phyloP scores from a whole-genome alignment of 1,140 invertebrate species.

The Ips typographus region DNA sequence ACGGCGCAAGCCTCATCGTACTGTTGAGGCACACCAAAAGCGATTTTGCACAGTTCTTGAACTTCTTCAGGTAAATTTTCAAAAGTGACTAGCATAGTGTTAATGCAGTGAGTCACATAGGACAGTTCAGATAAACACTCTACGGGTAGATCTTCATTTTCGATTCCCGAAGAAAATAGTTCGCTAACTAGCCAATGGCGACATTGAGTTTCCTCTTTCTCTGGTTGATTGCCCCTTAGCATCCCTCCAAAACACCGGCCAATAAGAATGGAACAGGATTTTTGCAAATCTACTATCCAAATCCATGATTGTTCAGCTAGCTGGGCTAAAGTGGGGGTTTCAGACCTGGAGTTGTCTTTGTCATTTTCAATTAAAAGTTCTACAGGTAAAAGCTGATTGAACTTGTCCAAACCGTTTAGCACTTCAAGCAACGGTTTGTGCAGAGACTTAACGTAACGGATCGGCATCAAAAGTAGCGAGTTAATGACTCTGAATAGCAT shows the following conservation, averaged over 20 bases:
- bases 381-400: slow-evolving; percentile 58
- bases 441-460: slow-evolving; percentile 51
- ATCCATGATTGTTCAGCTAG: slow-evolving; percentile 57
- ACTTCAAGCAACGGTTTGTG: slow-evolving; percentile 56
- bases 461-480: slow-evolving; percentile 59
- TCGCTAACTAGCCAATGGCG: slow-evolving; percentile 57
- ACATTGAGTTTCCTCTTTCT: slow-evolving; percentile 55
- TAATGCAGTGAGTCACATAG: slow-evolving; percentile 20
- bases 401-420: slow-evolving; percentile 57
- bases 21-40: slow-evolving; percentile 44
- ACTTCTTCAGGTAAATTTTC: slow-evolving; percentile 36
- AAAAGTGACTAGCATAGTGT: slow-evolving; percentile 34
- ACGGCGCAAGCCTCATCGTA: slow-evolving; percentile 48
- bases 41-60: slow-evolving; percentile 40
- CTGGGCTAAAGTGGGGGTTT: slow-evolving; percentile 54
- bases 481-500: slow-evolving; percentile 62
- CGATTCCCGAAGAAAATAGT: slow-evolving; percentile 61
- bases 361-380: slow-evolving; percentile 42
- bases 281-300: slow-evolving; percentile 65
- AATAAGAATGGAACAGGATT: slow-evolving; percentile 61
- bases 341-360: slow-evolving; percentile 45
- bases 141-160: slow-evolving; percentile 43
- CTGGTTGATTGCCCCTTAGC: slow-evolving; percentile 56
- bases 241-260: slow-evolving; percentile 63
- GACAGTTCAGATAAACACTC: slow-evolving; percentile 35